Conservation (phyloP, 2,888 invertebrate genomes). For the Sphaerophoria rueppellii region DNA sequence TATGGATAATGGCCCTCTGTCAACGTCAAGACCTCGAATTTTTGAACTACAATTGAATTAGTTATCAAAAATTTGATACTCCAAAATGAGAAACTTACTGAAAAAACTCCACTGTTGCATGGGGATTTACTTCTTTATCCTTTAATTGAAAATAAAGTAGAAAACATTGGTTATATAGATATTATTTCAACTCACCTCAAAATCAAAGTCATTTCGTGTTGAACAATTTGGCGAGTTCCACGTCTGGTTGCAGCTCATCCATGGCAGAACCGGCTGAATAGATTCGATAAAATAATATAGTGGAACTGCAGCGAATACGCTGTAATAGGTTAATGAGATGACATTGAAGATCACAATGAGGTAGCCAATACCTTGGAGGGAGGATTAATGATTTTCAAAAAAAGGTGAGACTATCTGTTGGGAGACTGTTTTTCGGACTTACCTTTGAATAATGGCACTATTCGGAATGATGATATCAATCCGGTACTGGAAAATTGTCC, state of each 20-base stretch:
- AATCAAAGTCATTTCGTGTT: conserved; percentile 77
- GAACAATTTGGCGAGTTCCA: conserved; percentile 88
- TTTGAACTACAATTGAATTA: conserved; percentile 74
- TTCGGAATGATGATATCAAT: conserved; percentile 91
- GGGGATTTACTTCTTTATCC: conserved; percentile 75
- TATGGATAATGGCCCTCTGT: conserved; percentile 74
- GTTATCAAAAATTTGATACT: background rate
- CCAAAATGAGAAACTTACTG: conserved; percentile 74
- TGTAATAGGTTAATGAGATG: conserved; percentile 91
- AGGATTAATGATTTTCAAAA: background rate
- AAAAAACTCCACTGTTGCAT: conserved; percentile 80
- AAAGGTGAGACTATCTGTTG: background rate
- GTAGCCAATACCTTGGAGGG: conserved; percentile 83
- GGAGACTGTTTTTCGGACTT: conserved; percentile 53
- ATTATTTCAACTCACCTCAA: conserved; percentile 71
- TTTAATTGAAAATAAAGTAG: conserved; percentile 44
- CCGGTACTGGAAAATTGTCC: conserved; percentile 93
- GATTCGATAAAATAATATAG: conserved; percentile 90
- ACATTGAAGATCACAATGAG: conserved; percentile 91
- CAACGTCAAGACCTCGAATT: conserved; percentile 76
- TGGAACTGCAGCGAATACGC: conserved; percentile 92
- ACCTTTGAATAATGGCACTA: conserved; percentile 95
- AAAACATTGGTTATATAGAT: background rate
- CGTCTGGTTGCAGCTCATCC: conserved; percentile 89
- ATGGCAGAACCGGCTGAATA: conserved; percentile 87